phyloP scores from a whole-genome alignment of 1,140 invertebrate genomes.

The Drosophila micromelanica region DNA sequence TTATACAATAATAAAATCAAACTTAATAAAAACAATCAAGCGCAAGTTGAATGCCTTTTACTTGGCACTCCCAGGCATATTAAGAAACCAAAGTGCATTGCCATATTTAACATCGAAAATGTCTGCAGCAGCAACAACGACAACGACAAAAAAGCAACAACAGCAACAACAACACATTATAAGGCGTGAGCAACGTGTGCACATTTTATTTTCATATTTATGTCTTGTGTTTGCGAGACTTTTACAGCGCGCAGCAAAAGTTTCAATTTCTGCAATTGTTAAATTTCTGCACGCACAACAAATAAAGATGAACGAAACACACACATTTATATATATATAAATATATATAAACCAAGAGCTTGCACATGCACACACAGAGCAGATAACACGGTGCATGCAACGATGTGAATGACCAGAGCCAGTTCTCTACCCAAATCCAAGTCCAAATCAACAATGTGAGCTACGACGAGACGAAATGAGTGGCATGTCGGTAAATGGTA shows the following conservation, averaged over 20 bases:
- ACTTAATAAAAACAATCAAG: constrained; percentile 26
- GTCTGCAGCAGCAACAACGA: constrained; percentile 41
- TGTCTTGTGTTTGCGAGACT: constrained; percentile 37
- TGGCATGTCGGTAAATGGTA: constrained; percentile 18
- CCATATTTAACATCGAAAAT: constrained; percentile 61
- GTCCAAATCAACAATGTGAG: constrained; percentile 24
- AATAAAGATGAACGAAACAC: constrained; percentile 69
- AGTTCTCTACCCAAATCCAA: constrained; percentile 24
- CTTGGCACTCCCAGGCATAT: constrained; percentile 37
- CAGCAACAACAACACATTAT: constrained; percentile 14
- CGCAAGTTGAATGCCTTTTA: constrained; percentile 35
- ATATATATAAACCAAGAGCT: not conserved
- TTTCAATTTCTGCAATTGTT: constrained; percentile 80
- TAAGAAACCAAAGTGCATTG: constrained; percentile 65
- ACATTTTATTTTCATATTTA: constrained; percentile 73
- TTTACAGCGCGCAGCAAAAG: constrained; percentile 54
- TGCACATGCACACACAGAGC: not conserved
- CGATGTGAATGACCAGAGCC: constrained; percentile 73
- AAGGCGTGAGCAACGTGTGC: constrained; percentile 56
- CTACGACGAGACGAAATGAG: not conserved
- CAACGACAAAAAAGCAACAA: not conserved
- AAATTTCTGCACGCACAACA: constrained; percentile 79
- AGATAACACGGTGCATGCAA: constrained; percentile 40
- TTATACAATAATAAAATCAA: constrained; percentile 20
- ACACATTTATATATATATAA: constrained; percentile 23